Conservation (phyloP, 1,140 invertebrate species). For the Proctacanthus coquilletti region DNA sequence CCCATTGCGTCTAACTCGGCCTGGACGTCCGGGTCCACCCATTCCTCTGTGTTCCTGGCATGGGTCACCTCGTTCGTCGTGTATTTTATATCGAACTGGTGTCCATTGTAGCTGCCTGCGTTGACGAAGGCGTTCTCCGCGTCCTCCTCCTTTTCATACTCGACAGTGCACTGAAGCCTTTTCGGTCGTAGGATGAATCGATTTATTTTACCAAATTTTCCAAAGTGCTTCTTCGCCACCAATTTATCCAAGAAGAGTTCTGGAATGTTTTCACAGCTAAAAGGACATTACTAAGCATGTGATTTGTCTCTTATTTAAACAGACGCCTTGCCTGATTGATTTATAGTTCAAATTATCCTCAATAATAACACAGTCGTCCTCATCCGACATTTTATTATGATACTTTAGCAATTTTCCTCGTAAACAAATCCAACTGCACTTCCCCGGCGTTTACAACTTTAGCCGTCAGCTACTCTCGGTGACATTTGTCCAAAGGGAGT, state of each 20-base stretch:
- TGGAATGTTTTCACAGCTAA: constrained; percentile 46
- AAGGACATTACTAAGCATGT: constrained; percentile 2
- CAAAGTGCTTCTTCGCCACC: constrained; percentile 45
- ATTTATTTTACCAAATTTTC: constrained; percentile 42
- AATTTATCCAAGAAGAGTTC: constrained; percentile 41
- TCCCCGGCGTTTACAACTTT: no score
- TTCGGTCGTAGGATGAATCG: constrained; percentile 43
- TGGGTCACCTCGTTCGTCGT: constrained; percentile 19
- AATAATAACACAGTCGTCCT: not conserved
- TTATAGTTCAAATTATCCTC: not conserved
- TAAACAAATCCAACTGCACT: no score
- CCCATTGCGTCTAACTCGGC: constrained; percentile 33
- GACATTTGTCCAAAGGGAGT: no score
- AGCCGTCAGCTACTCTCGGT: no score
- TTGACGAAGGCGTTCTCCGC: constrained; percentile 40
- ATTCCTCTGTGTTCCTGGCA: constrained; percentile 21
- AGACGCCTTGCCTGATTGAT: not conserved
- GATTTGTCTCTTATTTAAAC: not conserved
- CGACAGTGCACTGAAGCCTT: constrained; percentile 39
- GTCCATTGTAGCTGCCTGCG: constrained; percentile 39
- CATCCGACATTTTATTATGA: not conserved
- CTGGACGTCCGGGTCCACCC: constrained; percentile 33
- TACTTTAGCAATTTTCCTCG: no score
- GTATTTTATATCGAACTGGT: constrained; percentile 40
- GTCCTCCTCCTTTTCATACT: constrained; percentile 39